These are phyloP conservation scores for Catagonus wagneri DNA, from an alignment of 2,113 vertebrate species.

Conservation along the genomic window DNA sequence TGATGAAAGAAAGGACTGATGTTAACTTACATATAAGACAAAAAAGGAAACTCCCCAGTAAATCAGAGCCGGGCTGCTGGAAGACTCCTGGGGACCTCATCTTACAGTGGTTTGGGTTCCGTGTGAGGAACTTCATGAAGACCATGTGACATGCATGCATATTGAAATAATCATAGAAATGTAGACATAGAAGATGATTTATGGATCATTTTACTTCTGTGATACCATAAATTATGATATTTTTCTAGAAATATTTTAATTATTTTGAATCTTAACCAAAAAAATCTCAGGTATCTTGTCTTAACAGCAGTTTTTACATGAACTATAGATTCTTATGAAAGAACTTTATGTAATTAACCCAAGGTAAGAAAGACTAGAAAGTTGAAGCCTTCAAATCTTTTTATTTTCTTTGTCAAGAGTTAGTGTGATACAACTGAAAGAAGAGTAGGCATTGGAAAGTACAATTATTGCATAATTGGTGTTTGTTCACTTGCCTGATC, in stretches of 20 bases:
- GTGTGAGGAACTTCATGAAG: neutral
- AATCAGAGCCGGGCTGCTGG: neutral
- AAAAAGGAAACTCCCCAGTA: neutral
- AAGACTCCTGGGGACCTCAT: neutral
- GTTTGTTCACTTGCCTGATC: neutral
- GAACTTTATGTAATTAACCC: neutral
- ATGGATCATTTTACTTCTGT: neutral
- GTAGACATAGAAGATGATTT: neutral
- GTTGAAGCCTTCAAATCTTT: neutral
- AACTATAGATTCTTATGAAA: neutral
- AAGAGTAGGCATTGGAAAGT: neutral
- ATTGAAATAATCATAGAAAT: neutral
- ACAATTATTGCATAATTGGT: neutral
- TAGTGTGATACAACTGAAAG: neutral
- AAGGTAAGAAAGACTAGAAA: neutral
- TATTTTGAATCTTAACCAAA: neutral
- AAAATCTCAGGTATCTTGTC: neutral
- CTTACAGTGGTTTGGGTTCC: neutral
- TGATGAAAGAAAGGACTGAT: neutral
- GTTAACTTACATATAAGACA: neutral
- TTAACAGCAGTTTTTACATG: neutral
- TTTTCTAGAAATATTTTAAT: neutral
- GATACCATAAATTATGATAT: neutral
- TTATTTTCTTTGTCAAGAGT: slow-evolving; percentile 27
- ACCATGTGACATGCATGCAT: neutral